Percentiles rank a stretch among this genome's conserved stretches.
These are phyloP conservation scores for Probaryconus sp. DNA, from an alignment of 1,140 invertebrate species.

Conservation along the genomic window DNA sequence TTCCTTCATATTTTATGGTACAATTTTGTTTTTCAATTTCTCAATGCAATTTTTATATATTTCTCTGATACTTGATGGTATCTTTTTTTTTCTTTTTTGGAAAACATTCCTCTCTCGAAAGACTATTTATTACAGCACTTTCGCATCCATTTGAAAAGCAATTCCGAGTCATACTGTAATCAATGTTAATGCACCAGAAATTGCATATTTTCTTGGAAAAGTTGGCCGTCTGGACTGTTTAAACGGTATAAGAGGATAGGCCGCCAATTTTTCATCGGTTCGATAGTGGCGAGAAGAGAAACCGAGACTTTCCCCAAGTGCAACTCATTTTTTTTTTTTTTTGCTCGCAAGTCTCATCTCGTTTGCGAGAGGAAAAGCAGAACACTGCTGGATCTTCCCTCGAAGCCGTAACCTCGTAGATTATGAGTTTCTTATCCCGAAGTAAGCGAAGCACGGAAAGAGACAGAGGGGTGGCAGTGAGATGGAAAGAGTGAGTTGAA, in stretches of 20 bases:
- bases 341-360: constrained; percentile 40
- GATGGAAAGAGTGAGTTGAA: constrained; percentile 56
- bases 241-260: constrained; percentile 31
- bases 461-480: no score
- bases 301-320: constrained; percentile 22
- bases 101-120: no score
- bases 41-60: no score
- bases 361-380: constrained; percentile 58
- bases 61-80: no score
- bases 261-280: constrained; percentile 47
- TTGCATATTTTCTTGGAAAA: constrained; percentile 12
- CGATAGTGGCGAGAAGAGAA: constrained; percentile 18
- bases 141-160: no score
- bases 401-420: constrained; percentile 62
- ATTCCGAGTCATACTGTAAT: constrained; percentile 25
- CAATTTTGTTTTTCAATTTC: no score
- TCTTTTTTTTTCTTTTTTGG: no score
- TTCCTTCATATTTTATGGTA: no score
- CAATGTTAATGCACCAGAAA: constrained; percentile 35
- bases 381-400: constrained; percentile 44
- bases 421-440: constrained; percentile 60
- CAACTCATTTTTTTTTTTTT: constrained; percentile 5
- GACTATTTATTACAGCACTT: no score
- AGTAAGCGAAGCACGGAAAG: constrained; percentile 43
- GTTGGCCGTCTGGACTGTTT: constrained; percentile 9